Conservation (phyloP, 2,888 invertebrate genomes). For the Pachliopta kotzebuea region DNA sequence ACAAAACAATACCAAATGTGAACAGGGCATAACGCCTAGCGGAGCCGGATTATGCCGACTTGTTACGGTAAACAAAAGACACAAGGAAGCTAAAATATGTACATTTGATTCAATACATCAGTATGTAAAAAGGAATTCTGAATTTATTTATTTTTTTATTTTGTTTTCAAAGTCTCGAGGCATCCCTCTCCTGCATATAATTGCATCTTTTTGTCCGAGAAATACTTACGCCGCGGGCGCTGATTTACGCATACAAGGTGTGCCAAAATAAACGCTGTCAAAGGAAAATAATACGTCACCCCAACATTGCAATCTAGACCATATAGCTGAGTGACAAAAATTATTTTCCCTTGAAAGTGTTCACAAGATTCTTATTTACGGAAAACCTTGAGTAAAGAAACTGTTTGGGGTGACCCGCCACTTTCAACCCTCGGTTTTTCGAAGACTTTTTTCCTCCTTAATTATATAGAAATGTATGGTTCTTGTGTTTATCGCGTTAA, state of each 20-base stretch:
- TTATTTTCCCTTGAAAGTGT: constrained; percentile 42
- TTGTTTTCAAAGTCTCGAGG: constrained; percentile 42
- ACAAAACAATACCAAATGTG: constrained; percentile 1
- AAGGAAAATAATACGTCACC: constrained; percentile 68
- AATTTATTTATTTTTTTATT: constrained; percentile 49
- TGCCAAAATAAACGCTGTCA: constrained; percentile 75
- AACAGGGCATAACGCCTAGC: neutral
- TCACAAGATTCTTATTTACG: constrained; percentile 58
- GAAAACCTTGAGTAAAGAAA: constrained; percentile 74
- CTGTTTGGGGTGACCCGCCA: constrained; percentile 64
- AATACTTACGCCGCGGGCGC: constrained; percentile 69
- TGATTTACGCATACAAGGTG: constrained; percentile 81
- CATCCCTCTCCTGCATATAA: constrained; percentile 66
- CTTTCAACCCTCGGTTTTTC: constrained; percentile 70
- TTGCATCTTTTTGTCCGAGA: constrained; percentile 78
- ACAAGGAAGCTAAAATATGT: constrained; percentile 11
- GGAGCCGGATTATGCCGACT: neutral
- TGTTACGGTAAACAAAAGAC: constrained; percentile 17
- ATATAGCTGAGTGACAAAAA: constrained; percentile 44
- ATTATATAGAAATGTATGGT: constrained; percentile 78
- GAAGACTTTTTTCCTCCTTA: constrained; percentile 72
- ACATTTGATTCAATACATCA: constrained; percentile 19
- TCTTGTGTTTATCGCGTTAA: constrained; percentile 64
- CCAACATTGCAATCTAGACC: constrained; percentile 43
- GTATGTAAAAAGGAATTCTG: constrained; percentile 39